Conservation (phyloP, 2,113 vertebrate genomes). For the Chinchilla lanigera region DNA sequence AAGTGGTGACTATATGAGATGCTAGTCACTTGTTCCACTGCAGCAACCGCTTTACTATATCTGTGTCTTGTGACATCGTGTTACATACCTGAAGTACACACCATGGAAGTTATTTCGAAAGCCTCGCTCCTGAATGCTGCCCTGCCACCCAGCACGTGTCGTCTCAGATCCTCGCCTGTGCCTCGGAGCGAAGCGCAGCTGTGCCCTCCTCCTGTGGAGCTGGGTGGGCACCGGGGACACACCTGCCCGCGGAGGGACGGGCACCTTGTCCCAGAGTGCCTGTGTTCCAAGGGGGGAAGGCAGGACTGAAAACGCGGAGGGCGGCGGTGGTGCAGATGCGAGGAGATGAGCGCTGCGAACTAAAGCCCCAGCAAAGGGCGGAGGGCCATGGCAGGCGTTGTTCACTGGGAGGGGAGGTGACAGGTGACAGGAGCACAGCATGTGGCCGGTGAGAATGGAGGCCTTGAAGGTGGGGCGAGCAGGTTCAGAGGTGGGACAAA, state of each 20-base stretch:
- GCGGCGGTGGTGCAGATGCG: not conserved
- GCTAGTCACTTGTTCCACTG: not conserved
- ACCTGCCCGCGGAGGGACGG: not conserved
- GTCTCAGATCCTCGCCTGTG: not conserved
- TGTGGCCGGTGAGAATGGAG: not conserved
- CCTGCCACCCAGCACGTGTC: not conserved
- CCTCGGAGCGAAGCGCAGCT: not conserved
- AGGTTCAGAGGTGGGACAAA: not conserved
- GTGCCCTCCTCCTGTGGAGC: rapidly evolving
- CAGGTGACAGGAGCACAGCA: not conserved
- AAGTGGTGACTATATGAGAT: not conserved
- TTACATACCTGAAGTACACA: not conserved
- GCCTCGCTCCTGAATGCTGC: not conserved
- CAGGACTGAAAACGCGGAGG: not conserved
- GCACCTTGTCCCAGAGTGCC: not conserved
- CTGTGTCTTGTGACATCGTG: not conserved
- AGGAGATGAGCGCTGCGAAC: not conserved
- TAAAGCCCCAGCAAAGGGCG: not conserved
- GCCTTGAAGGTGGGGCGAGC: not conserved
- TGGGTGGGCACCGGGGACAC: not conserved
- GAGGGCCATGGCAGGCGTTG: not conserved
- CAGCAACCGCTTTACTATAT: no score
- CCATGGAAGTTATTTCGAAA: not conserved
- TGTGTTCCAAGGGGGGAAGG: not conserved
- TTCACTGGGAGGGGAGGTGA: not conserved